Evolutionary conservation across 2,113 vertebrate genomes (phyloP), one percentile per base, ranked within the genome.

Genomic region (Dryoscopus gambensis): DNA sequence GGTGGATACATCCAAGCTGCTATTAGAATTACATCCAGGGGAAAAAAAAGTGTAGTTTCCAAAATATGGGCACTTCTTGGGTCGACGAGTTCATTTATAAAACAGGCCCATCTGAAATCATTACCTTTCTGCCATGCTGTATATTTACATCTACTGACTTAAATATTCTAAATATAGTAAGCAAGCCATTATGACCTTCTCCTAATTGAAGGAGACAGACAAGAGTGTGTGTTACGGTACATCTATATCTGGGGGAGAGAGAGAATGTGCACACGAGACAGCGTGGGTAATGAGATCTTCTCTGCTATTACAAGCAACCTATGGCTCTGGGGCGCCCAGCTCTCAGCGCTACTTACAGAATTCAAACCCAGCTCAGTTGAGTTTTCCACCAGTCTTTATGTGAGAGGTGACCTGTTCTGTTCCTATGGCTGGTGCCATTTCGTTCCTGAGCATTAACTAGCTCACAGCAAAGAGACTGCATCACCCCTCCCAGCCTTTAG

Each of bases 221-320:
- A 87, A 47, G 84, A 78, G 78, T 19, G 69, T 1, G 2, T 73
- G 84, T 52, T 91, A 42, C 25, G 0, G 74, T 35, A 84, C 49
- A 60, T 92, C 95, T 91, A 23, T 91, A 94, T 91, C 89, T 79
- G 80, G 77, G 60, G 60, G 55, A 90, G 84, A 67, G 85, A 87
- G 90, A 67, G 63, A 92, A 86, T 30, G 90, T 57, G 90, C 83
- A 67, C 90, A 76, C 68, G 30, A 67, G 91, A 77, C 89, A 95
- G 71, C 2, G 6, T 52, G 35, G 84, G 93, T 94, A 97, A 96
- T 92, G 93, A 95, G 95, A 94, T 85, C 87, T 73, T 46, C 91
- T 68, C 62, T 64, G 69, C 91, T 79, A 53, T 82, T 96, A 91
- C 85, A 93, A 88, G 96, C 90, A 70, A 84, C 89, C 87, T 89